Conservation (phyloP, 2,888 invertebrate species). For the Azorinus chamasolen region DNA sequence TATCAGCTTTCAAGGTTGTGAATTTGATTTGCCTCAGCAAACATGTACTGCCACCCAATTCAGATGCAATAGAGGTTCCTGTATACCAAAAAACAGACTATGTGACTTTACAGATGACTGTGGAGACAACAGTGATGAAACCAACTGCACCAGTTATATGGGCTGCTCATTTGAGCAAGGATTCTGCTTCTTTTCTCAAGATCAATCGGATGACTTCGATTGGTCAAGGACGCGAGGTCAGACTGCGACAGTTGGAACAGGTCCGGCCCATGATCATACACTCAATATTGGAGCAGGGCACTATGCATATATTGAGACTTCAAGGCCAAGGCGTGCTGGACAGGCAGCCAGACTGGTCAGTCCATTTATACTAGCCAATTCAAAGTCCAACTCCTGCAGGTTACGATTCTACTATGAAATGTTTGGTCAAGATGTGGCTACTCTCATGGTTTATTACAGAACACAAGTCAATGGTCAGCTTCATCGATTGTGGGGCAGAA, state of each 20-base stretch:
- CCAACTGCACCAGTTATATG: constrained; percentile 61
- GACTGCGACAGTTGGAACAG: constrained; percentile 77
- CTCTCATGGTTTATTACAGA: constrained; percentile 78
- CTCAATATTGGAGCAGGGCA: constrained; percentile 75
- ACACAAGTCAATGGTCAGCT: constrained; percentile 74
- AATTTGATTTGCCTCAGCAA: constrained; percentile 59
- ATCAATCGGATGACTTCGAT: constrained; percentile 82
- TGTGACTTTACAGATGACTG: constrained; percentile 84
- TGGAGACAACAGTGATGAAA: constrained; percentile 82
- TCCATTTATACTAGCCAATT: constrained; percentile 64
- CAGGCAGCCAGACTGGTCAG: constrained; percentile 83
- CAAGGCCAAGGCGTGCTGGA: constrained; percentile 70
- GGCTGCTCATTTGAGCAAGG: constrained; percentile 79
- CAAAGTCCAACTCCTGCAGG: constrained; percentile 64
- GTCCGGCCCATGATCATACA: constrained; percentile 84
- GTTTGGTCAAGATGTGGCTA: constrained; percentile 79
- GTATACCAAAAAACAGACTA: constrained; percentile 64
- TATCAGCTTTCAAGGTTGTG: constrained; percentile 77
- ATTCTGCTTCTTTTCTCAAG: constrained; percentile 78
- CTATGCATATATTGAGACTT: constrained; percentile 80
- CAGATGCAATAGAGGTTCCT: constrained; percentile 69
- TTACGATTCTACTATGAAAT: constrained; percentile 82
- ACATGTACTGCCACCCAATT: constrained; percentile 71
- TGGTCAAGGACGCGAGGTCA: constrained; percentile 80
- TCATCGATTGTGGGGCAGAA: constrained; percentile 56